Conservation (phyloP, 2,797 vertebrate species). For the Linurgus olivaceus region DNA sequence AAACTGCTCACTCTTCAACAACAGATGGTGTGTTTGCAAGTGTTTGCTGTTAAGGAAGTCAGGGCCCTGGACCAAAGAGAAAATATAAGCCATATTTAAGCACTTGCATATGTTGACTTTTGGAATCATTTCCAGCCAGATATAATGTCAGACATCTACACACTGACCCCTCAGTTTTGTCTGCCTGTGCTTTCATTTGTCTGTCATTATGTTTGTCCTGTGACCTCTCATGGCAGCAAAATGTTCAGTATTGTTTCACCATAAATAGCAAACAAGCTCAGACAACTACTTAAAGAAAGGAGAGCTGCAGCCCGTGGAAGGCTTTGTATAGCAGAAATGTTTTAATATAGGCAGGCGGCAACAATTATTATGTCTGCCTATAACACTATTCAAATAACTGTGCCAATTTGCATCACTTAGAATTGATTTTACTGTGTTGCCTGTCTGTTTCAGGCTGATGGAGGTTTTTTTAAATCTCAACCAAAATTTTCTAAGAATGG, state of each 20-base stretch:
- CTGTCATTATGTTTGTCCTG: background rate
- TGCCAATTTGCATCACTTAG: slow-evolving; percentile 9
- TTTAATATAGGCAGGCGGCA: background rate
- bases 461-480: background rate
- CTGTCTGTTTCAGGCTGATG: slow-evolving; percentile 19
- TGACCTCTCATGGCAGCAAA: background rate
- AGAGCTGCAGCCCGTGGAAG: background rate
- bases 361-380: slow-evolving; percentile 26
- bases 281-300: background rate
- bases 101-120: slow-evolving; percentile 47
- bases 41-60: slow-evolving; percentile 37
- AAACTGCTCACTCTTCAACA: slow-evolving; percentile 30
- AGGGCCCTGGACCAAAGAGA: slow-evolving; percentile 32
- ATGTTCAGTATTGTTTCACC: background rate
- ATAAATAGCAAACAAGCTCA: background rate
- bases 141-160: background rate
- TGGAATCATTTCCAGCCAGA: slow-evolving; percentile 4
- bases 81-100: slow-evolving; percentile 34
- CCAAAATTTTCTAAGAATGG: background rate
- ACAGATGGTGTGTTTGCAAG: slow-evolving; percentile 16
- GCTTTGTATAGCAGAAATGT: background rate
- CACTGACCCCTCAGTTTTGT: background rate
- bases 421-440: background rate
- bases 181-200: background rate
- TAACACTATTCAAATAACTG: background rate